Conservation (phyloP, 2,113 vertebrate species). For the Archocentrus centrarchus region DNA sequence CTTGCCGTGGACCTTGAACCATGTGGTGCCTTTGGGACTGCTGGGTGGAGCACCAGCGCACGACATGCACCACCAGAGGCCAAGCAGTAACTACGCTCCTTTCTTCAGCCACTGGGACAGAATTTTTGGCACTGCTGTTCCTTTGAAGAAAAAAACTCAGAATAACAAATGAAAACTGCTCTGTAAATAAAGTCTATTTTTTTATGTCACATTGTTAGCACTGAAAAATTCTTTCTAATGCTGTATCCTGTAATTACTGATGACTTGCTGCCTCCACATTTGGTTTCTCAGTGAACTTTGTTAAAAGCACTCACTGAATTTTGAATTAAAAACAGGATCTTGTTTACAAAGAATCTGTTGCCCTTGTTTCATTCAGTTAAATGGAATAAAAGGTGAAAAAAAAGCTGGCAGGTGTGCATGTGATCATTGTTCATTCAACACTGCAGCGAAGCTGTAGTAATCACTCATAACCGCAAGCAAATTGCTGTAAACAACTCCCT, state of each 20-base stretch:
- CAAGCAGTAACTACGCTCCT: conserved; percentile 77
- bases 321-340: conserved; percentile 20
- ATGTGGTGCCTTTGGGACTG: conserved; percentile 74
- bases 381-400: background rate
- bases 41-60: conserved; percentile 77
- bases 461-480: background rate
- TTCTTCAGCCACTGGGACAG: conserved; percentile 83
- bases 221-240: background rate
- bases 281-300: background rate
- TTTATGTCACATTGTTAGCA: background rate
- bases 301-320: background rate
- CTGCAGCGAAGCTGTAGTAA: background rate
- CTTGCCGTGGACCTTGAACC: conserved; percentile 74
- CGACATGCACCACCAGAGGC: conserved; percentile 80
- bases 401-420: background rate
- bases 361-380: background rate
- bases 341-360: background rate
- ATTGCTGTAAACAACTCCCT: background rate
- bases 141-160: conserved; percentile 24
- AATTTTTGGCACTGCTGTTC: conserved; percentile 68
- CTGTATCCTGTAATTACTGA: background rate
- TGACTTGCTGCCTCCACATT: background rate
- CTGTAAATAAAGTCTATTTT: conserved; percentile 3
- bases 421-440: background rate
- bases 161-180: background rate